Evolutionary conservation across 2,888 invertebrate species (phyloP).

Genomic region (Timema podura): DNA sequence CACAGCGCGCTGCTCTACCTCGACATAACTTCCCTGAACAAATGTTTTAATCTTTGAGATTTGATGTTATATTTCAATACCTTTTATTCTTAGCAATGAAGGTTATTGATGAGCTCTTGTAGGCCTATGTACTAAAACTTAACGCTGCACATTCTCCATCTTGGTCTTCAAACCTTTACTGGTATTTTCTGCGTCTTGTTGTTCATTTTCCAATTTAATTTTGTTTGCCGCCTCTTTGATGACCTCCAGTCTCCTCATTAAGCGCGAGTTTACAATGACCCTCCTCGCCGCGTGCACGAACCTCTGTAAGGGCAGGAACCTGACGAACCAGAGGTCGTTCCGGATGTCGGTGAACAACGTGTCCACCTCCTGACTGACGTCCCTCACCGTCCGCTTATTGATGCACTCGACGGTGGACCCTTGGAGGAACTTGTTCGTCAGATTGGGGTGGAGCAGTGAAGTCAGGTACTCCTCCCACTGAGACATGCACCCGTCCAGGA

Average conservation of each 20-base stretch:
- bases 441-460: background rate
- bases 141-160: no score
- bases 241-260: conserved; percentile 1
- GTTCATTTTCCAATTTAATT: no score
- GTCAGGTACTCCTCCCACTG: conserved; percentile 14
- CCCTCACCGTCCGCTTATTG: background rate
- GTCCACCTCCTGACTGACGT: background rate
- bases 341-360: background rate
- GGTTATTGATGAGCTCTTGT: no score
- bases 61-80: no score
- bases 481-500: conserved; percentile 1
- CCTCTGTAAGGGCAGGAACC: background rate
- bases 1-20: no score
- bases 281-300: background rate
- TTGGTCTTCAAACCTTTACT: no score
- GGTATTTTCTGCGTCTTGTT: no score
- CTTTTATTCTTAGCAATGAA: no score
- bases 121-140: no score
- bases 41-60: no score
- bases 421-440: background rate
- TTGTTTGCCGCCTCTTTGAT: no score
- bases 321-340: background rate
- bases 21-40: no score
- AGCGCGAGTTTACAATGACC: background rate
- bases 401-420: background rate